Conservation (phyloP, 1,140 invertebrate species). For the Trichonephila clavipes region DNA sequence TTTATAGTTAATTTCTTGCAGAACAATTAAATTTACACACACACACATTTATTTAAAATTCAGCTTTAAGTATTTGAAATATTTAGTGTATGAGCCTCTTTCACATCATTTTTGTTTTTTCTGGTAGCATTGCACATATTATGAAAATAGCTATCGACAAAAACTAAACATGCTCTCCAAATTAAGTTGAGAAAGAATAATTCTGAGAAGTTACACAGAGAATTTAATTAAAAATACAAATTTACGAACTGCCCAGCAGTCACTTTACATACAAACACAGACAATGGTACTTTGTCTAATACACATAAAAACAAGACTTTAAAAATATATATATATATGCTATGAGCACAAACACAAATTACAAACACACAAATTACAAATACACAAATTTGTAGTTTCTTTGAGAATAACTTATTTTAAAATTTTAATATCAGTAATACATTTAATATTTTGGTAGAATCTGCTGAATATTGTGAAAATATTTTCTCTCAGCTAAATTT, state of each 20-base stretch:
- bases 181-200: too few relatives aligned
- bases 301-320: not conserved
- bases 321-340: not conserved
- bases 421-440: not conserved
- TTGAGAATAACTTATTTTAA: not conserved
- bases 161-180: too few relatives aligned
- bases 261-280: not conserved
- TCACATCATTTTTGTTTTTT: too few relatives aligned
- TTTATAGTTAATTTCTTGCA: too few relatives aligned
- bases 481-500: too few relatives aligned
- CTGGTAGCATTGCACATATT: too few relatives aligned
- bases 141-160: too few relatives aligned
- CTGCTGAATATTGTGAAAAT: too few relatives aligned
- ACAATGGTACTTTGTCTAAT: slow-evolving; percentile 19
- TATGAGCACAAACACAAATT: not conserved
- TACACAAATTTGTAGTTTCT: not conserved
- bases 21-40: too few relatives aligned
- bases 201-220: not conserved
- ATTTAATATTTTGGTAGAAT: not conserved
- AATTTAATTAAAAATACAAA: slow-evolving; percentile 22
- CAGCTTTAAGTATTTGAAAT: too few relatives aligned
- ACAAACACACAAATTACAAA: not conserved
- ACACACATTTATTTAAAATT: too few relatives aligned
- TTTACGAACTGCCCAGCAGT: slow-evolving; percentile 45
- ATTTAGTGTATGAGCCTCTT: too few relatives aligned